A percentile compares a stretch with the other conserved stretches of the same genome.
These are phyloP conservation scores for Bombus vancouverensis DNA, from an alignment of 1,140 invertebrate genomes.

Conservation along the genomic window DNA sequence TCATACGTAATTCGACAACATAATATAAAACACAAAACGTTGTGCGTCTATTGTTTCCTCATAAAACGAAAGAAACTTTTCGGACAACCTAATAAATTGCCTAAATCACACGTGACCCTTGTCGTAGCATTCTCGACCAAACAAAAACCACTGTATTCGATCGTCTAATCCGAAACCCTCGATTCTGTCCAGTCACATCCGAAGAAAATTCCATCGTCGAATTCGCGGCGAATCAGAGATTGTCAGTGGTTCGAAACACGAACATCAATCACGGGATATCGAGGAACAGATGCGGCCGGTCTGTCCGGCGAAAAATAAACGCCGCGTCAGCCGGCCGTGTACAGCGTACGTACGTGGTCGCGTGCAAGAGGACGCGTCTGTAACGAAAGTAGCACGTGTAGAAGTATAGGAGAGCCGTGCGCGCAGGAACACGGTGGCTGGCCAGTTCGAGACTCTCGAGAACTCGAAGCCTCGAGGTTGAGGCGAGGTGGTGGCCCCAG, in stretches of 20 bases:
- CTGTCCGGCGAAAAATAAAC: constrained; percentile 1
- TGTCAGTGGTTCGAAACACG: background rate
- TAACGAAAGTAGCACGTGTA: constrained; percentile 46
- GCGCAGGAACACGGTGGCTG: constrained; percentile 44
- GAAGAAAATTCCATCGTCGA: background rate
- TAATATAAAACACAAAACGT: too few species aligned
- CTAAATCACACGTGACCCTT: background rate
- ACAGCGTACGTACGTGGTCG: background rate
- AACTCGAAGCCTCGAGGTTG: constrained; percentile 68
- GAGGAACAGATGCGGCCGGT: constrained; percentile 18
- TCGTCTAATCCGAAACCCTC: background rate
- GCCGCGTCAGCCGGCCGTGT: constrained; percentile 1
- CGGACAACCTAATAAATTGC: background rate
- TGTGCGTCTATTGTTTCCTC: too few species aligned
- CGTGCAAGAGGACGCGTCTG: constrained; percentile 39
- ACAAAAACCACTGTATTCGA: background rate
- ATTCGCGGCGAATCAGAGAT: background rate
- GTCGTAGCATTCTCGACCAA: too few species aligned
- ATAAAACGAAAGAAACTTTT: too few species aligned
- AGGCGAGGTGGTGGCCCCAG: constrained; percentile 79
- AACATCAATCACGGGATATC: constrained; percentile 21
- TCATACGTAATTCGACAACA: too few species aligned
- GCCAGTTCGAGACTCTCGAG: constrained; percentile 45
- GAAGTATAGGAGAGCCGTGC: background rate
- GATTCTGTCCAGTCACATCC: background rate